phyloP scores from a whole-genome alignment of 1,140 invertebrate genomes.

The Varroa destructor region DNA sequence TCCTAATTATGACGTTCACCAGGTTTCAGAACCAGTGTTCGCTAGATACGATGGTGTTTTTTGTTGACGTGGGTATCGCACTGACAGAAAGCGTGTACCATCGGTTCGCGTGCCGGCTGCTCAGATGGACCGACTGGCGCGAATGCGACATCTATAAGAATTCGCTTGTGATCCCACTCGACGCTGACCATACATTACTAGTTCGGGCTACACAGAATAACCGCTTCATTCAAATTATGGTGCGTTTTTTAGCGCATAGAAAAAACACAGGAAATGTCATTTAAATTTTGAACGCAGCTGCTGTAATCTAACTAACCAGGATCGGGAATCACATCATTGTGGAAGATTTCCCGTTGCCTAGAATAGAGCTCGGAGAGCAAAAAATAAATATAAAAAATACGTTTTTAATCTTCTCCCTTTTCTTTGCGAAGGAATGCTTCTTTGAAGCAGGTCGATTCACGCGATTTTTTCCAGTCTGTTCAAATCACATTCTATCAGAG shows the following conservation, averaged over 20 bases:
- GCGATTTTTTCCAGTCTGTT: too few relatives aligned
- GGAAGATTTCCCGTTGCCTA: too few relatives aligned
- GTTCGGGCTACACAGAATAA: slow-evolving; percentile 20
- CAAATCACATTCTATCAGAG: too few relatives aligned
- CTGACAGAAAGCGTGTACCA: slow-evolving; percentile 21
- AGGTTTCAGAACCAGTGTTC: slow-evolving; percentile 22
- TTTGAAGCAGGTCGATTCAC: too few relatives aligned
- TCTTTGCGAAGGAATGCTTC: too few relatives aligned
- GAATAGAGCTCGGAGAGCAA: too few relatives aligned
- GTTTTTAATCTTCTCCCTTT: too few relatives aligned
- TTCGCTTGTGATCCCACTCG: slow-evolving; percentile 8
- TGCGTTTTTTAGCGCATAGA: not conserved
- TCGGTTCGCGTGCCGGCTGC: slow-evolving; percentile 14
- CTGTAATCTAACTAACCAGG: too few relatives aligned
- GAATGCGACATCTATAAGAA: slow-evolving; percentile 26
- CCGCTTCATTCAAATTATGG: slow-evolving; percentile 23
- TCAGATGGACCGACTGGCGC: slow-evolving; percentile 22
- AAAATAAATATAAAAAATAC: too few relatives aligned
- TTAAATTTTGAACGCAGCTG: too few relatives aligned
- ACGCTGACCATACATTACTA: slow-evolving; percentile 10
- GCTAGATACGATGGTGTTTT: slow-evolving; percentile 20
- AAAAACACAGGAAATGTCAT: too few relatives aligned
- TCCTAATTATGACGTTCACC: not conserved
- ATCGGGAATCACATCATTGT: too few relatives aligned
- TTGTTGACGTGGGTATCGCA: slow-evolving; percentile 13